Conservation (phyloP, 2,888 invertebrate species). For the Therioaphis trifolii region DNA sequence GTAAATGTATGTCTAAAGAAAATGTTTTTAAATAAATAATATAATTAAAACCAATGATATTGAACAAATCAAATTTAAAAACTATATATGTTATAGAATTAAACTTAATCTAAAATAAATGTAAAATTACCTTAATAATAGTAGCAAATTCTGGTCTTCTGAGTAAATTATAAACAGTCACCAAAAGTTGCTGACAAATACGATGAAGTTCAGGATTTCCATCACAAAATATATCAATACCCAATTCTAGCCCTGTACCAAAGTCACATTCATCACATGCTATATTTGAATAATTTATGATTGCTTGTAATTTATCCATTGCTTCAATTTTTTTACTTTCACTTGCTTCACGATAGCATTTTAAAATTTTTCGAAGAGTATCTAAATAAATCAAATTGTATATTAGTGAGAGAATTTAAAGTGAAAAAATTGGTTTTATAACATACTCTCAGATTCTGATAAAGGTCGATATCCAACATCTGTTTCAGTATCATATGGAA, state of each 20-base stretch:
- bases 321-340: slow-evolving; percentile 74
- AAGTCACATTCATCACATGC: slow-evolving; percentile 96
- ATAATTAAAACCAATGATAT: too few relatives aligned
- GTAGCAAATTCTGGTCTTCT: slow-evolving; percentile 78
- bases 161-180: slow-evolving; percentile 81
- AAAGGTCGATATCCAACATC: slow-evolving; percentile 86
- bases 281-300: slow-evolving; percentile 85
- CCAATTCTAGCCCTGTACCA: slow-evolving; percentile 90
- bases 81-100: too few relatives aligned
- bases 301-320: slow-evolving; percentile 80
- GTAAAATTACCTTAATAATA: slow-evolving; percentile 74
- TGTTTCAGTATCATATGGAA: slow-evolving; percentile 83
- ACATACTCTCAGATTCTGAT: slow-evolving; percentile 76
- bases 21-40: too few relatives aligned
- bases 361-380: slow-evolving; percentile 66
- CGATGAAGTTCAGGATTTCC: slow-evolving; percentile 78
- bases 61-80: too few relatives aligned
- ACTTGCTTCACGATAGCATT: slow-evolving; percentile 74
- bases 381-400: slow-evolving; percentile 1
- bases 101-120: too few relatives aligned
- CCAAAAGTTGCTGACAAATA: slow-evolving; percentile 75
- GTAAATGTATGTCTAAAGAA: too few relatives aligned
- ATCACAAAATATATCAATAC: slow-evolving; percentile 85
- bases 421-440: background rate
- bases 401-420: background rate